These are phyloP conservation scores for Gadus macrocephalus DNA, from an alignment of 2,113 vertebrate genomes.

Conservation along the genomic window DNA sequence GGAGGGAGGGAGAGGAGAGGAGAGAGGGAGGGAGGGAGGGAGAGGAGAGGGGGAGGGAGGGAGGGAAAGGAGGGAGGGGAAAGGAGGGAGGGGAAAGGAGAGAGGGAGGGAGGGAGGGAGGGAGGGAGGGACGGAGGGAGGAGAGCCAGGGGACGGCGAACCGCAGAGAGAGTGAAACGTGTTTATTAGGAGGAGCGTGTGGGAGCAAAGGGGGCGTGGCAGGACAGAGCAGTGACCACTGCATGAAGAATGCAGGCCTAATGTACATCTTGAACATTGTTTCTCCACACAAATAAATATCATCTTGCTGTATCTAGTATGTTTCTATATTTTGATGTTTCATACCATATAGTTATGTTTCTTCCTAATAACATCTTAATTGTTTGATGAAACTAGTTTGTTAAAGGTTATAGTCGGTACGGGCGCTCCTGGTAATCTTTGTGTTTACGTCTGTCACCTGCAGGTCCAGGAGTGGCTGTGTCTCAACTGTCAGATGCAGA, in stretches of 20 bases:
- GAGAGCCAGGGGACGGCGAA: too few species aligned
- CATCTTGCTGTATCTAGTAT: neutral
- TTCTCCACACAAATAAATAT: neutral
- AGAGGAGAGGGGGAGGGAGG: conserved; percentile 13
- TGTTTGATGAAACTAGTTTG: neutral
- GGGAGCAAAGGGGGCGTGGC: conserved; percentile 25
- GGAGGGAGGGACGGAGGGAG: conserved; percentile 25
- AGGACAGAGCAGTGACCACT: conserved; percentile 2
- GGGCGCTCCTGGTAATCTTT: neutral
- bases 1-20: conserved; percentile 8
- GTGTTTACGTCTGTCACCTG: conserved; percentile 35
- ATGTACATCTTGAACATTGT: neutral
- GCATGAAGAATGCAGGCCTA: neutral
- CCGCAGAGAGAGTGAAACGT: too few species aligned
- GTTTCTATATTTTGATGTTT: neutral
- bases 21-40: conserved; percentile 7
- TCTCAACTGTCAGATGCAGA: conserved; percentile 99
- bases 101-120: conserved; percentile 17
- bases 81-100: conserved; percentile 1
- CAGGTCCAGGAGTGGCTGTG: conserved; percentile 98
- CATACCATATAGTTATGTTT: neutral
- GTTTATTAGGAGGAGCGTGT: neutral
- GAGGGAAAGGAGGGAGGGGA: conserved; percentile 22
- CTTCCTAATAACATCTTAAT: neutral
- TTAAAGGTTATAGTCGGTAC: neutral